Evolutionary conservation across 2,888 invertebrate genomes (phyloP), one percentile per base, ranked within the genome.

Genomic region (Frankliniella fusca): DNA sequence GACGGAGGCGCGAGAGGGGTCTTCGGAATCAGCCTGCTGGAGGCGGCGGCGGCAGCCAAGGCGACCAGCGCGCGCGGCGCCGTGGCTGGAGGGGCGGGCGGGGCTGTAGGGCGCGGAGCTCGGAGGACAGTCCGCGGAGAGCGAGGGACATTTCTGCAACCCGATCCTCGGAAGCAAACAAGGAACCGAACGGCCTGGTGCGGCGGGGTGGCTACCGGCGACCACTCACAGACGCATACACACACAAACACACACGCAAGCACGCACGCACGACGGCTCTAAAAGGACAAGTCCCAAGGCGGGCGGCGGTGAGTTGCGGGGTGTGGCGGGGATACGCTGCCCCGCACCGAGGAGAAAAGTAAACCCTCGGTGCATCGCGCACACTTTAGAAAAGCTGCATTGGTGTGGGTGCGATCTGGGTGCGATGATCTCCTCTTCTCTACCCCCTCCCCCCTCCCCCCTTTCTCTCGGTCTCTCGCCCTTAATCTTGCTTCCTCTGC

Each of bases 81-180:
- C 54, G 15, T 27, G 70, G 23, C 23, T 12, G 70, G 10, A 2
- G 38, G 38, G 38, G 38, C 38, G 38, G 38, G 38, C 38, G 38
- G 38, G 38, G 38, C 38, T 2, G 38, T 38, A 5, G 38, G 5
- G 38, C 38, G 38, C 3, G 38, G 38, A 2, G 38, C 54, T 5
- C 61, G 61, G 61, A 38, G 61, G 61, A 15, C n/a, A 11, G 20
- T 7, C 61, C 61, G 18, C 15, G 18, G 61, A n/a, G 61, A 61
- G 7, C 61, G 61, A 61, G 61, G 61, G 61, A 61, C 61, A 27
- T 23, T 27, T 11, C 70, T 76, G 70, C 70, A 76, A 76, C 70
- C 27, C 70, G 70, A 76, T 76, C 70, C 70, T 76, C n/a, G 61
- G n/a, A 61, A 61, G 20, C 61, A 61, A 61, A 61, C 61, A 61